Evolutionary conservation across 2,113 vertebrate species (phyloP).

Genomic region (Mastomys coucha): DNA sequence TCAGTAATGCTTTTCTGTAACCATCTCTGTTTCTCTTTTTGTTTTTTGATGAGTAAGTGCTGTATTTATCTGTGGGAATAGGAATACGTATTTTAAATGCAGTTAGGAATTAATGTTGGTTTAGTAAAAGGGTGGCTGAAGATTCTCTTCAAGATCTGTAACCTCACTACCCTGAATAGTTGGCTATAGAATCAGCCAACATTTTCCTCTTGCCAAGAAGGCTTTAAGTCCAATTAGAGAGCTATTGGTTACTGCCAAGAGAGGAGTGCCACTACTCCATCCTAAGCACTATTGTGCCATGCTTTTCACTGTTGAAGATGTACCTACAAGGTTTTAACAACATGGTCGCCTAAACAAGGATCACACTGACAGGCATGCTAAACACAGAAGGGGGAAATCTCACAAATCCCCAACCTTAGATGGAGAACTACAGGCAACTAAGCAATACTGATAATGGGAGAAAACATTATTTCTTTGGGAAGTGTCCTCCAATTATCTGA

Average conservation of each 20-base stretch:
- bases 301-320: background rate
- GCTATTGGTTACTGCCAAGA: background rate
- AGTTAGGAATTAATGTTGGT: background rate
- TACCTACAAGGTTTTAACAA: background rate
- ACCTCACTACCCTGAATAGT: background rate
- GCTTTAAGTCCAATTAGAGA: background rate
- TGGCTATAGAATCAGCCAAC: background rate
- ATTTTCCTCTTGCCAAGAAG: background rate
- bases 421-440: background rate
- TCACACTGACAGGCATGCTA: background rate
- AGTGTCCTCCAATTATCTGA: background rate
- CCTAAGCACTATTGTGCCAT: background rate
- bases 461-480: background rate
- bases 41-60: background rate
- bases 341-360: background rate
- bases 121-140: background rate
- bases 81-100: background rate
- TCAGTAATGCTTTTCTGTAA: background rate
- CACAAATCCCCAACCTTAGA: background rate
- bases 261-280: background rate
- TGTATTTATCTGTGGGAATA: background rate
- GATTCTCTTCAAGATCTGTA: background rate
- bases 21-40: background rate
- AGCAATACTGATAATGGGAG: background rate
- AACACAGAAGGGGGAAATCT: background rate